A percentile compares a stretch with the other conserved stretches of the same genome.
Conservation (phyloP, 1,140 invertebrate genomes). For the Pollicipes pollicipes region DNA sequence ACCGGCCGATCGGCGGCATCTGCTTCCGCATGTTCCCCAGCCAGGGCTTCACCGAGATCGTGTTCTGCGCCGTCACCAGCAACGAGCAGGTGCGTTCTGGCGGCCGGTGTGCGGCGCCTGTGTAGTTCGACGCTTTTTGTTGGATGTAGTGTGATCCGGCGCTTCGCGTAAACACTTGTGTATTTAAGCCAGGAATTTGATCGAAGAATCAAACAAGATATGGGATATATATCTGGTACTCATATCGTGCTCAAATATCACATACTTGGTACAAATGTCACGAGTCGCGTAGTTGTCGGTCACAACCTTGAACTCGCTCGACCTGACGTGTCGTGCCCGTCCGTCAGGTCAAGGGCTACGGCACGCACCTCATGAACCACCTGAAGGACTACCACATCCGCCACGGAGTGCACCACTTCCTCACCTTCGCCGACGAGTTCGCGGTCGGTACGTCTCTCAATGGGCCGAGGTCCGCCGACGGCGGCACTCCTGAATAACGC, state of each 20-base stretch:
- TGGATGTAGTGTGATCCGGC: too few species aligned
- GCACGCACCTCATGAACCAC: slow-evolving; percentile 97
- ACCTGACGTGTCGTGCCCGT: neutral
- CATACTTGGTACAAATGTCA: neutral
- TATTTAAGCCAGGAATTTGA: too few species aligned
- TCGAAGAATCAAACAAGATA: too few species aligned
- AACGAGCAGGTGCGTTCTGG: slow-evolving; percentile 62
- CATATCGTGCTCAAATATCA: neutral
- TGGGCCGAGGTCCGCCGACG: neutral
- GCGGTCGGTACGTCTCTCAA: slow-evolving; percentile 58
- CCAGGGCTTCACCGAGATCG: slow-evolving; percentile 91
- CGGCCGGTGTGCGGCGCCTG: too few species aligned
- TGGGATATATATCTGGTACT: too few species aligned
- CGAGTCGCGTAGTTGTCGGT: too few species aligned
- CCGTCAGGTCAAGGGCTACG: slow-evolving; percentile 63
- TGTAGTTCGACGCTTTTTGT: too few species aligned
- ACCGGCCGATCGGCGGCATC: slow-evolving; percentile 88
- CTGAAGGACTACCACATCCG: slow-evolving; percentile 94
- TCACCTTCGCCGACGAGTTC: slow-evolving; percentile 94
- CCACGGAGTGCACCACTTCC: slow-evolving; percentile 77
- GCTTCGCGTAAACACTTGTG: too few species aligned
- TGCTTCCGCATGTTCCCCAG: slow-evolving; percentile 89
- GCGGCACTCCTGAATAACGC: neutral
- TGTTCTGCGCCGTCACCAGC: slow-evolving; percentile 92
- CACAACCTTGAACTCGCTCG: too few species aligned